Conservation (phyloP, 2,797 vertebrate genomes). For the Chelon auratus region DNA sequence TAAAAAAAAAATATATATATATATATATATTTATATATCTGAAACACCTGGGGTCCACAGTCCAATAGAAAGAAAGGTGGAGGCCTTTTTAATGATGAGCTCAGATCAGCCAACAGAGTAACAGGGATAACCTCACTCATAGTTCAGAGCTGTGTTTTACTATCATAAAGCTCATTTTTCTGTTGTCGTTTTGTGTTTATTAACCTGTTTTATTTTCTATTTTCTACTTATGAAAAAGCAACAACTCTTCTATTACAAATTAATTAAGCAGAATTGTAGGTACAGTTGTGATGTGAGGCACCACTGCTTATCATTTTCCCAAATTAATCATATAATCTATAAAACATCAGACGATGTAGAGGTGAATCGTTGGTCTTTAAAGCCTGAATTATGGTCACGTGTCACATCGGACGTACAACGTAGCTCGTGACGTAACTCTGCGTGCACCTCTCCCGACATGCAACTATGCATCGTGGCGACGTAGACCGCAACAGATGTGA, state of each 20-base stretch:
- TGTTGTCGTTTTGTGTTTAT: neutral
- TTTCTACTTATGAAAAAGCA: neutral
- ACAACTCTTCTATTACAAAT: neutral
- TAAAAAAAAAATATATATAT: conserved; percentile 68
- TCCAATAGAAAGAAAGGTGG: conserved; percentile 58
- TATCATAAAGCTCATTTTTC: neutral
- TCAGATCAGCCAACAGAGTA: conserved; percentile 41
- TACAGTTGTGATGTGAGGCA: neutral
- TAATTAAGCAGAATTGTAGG: neutral
- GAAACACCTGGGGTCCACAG: conserved; percentile 65
- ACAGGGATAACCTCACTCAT: neutral
- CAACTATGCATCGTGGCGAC: no score
- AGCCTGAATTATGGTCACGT: no score
- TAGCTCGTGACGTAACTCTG: no score
- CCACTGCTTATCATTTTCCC: neutral
- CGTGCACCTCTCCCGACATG: no score
- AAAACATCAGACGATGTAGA: neutral
- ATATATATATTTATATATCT: conserved; percentile 37
- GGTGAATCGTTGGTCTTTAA: neutral
- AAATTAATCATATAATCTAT: neutral
- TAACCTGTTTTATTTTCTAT: conserved; percentile 6
- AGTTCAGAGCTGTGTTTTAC: neutral
- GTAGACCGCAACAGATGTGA: no score
- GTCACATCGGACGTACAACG: no score
- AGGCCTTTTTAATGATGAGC: conserved; percentile 57